Conservation (phyloP, 53 echinoderm and acorn worm genomes). For the Apostichopus leukothele region DNA sequence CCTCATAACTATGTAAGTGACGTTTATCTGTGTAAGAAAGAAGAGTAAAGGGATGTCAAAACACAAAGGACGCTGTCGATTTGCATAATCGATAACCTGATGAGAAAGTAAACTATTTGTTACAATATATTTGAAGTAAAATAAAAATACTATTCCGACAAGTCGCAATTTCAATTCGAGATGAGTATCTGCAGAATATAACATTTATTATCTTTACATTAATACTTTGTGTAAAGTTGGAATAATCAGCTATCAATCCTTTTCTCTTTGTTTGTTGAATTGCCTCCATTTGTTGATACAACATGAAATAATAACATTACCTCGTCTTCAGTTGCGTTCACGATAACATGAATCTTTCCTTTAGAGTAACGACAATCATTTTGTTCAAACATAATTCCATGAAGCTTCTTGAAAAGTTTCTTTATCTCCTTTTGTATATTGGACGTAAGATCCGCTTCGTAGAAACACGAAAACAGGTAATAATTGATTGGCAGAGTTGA, state of each 20-base stretch:
- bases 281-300: background rate
- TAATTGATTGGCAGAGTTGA: background rate
- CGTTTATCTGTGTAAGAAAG: background rate
- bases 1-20: background rate
- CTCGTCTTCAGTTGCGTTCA: background rate
- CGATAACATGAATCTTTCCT: background rate
- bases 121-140: no score
- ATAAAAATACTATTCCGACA: no score
- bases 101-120: no score
- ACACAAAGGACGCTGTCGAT: background rate
- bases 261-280: background rate
- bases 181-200: no score
- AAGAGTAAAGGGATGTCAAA: no score
- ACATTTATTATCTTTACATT: background rate
- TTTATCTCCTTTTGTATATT: background rate
- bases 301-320: background rate
- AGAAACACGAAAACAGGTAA: background rate
- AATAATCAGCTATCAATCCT: no score
- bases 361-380: background rate
- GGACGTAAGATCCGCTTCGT: constrained; percentile 6
- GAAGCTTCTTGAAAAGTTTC: background rate
- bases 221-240: no score
- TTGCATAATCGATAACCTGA: no score
- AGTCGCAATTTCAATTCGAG: no score
- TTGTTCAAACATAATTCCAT: background rate